Percentiles rank a stretch among this genome's conserved stretches.
These are phyloP conservation scores for Parauchenoglanis ngamensis DNA, from an alignment of 2,797 vertebrate species.

Conservation along the genomic window DNA sequence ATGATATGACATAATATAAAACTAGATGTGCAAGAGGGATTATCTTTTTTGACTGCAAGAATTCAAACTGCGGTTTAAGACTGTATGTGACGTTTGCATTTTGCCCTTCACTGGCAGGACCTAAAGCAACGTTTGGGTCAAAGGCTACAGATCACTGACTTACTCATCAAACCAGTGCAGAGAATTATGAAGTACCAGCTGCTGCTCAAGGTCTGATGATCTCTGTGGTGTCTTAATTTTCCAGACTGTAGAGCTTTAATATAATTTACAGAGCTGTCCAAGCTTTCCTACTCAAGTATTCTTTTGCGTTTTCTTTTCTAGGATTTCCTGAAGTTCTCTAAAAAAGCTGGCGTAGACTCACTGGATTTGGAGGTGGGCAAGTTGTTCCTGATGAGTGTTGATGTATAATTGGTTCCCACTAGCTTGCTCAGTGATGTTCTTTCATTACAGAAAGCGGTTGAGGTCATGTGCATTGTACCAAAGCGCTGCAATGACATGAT, in stretches of 20 bases:
- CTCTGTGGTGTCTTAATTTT: background rate
- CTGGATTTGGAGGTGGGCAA: conserved; percentile 87
- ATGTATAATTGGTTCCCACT: background rate
- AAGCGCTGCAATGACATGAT: conserved; percentile 99
- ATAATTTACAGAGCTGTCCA: background rate
- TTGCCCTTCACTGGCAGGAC: conserved; percentile 75
- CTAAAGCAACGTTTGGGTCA: conserved; percentile 93
- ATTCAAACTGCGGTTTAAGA: background rate
- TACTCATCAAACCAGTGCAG: conserved; percentile 93
- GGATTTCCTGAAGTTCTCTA: conserved; percentile 96
- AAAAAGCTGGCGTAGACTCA: conserved; percentile 91
- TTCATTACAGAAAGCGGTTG: conserved; percentile 88
- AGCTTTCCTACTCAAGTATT: background rate
- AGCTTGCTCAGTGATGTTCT: conserved; percentile 23
- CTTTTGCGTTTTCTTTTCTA: conserved; percentile 58
- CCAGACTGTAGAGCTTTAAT: background rate
- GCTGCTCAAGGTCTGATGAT: conserved; percentile 87
- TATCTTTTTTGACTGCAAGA: background rate
- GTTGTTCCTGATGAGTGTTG: background rate
- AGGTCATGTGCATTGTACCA: conserved; percentile 96
- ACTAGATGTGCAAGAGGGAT: background rate
- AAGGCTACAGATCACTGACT: conserved; percentile 89
- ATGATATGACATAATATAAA: background rate
- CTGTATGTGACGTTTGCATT: background rate
- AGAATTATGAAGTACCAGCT: conserved; percentile 99